A percentile compares a stretch with the other conserved stretches of the same genome.
Evolutionary conservation across 2,113 vertebrate genomes (phyloP).

Genomic region (Bothrops jararaca): DNA sequence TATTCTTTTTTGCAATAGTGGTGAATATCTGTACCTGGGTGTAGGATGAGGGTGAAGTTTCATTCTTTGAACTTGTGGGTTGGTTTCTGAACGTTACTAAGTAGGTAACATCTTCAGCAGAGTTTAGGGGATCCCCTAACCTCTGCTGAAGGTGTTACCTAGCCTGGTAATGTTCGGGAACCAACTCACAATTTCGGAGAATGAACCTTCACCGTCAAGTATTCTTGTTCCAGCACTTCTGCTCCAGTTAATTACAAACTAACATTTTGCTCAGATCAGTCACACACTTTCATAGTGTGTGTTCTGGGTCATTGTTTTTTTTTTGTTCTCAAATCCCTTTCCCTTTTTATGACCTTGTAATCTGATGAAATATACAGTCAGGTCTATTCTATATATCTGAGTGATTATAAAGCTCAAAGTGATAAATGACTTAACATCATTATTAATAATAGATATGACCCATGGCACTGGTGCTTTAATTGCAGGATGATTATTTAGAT

Average conservation of each 20-base stretch:
- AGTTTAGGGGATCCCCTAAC: too few relatives aligned
- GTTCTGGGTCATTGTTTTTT: background rate
- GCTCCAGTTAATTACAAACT: background rate
- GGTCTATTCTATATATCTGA: background rate
- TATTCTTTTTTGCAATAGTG: too few relatives aligned
- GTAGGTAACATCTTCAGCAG: too few relatives aligned
- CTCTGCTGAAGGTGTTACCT: too few relatives aligned
- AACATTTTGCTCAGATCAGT: background rate
- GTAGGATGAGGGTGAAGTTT: too few relatives aligned
- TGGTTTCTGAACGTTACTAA: too few relatives aligned
- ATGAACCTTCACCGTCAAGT: background rate
- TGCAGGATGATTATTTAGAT: constrained; percentile 38
- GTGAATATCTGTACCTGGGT: too few relatives aligned
- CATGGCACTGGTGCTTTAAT: constrained; percentile 28
- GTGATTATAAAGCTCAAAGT: constrained; percentile 24
- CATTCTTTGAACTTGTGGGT: too few relatives aligned
- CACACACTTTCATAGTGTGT: background rate
- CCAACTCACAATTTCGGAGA: too few relatives aligned
- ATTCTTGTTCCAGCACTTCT: background rate
- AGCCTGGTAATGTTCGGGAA: too few relatives aligned
- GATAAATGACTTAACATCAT: constrained; percentile 44
- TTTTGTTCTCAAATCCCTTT: background rate
- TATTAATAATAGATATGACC: constrained; percentile 49
- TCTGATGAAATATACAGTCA: constrained; percentile 13
- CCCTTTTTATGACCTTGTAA: background rate